Base-by-base conservation (phyloP, 2,113 vertebrate genomes). In the Engraulis encrasicolus region DNA sequence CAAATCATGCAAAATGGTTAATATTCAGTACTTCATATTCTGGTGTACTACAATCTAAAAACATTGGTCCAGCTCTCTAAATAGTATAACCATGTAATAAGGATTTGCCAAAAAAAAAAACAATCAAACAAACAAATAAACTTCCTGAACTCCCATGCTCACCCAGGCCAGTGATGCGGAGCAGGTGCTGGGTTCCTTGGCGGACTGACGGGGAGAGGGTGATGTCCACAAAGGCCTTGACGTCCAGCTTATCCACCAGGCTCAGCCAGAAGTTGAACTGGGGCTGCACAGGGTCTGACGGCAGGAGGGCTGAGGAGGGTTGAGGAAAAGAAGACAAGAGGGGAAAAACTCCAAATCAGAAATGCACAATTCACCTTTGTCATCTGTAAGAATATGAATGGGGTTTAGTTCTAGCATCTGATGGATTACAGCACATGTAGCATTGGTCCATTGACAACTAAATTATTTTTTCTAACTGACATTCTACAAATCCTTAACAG, bases 241-340 rank as follows among this genome's bases (percentile, higher is more conserved):
- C 97, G 15, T 94, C 96, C 15, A 97, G 92, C 85, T 96, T 96
- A 92, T 97, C 97, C 48, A 97, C 96, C 15, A 97, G 93, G 87
- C 96, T 97, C 85, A 97, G 87, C 97, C 97, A 97, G 34, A 96
- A 97, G 88, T 96, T 96, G 12, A 97, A 97, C 90, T 97, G 96
- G 0, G 95, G 95, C 94, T 97, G 96, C 20, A 98, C 92, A 0
- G 97, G 97, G 89, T 98, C 97, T 0, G 95, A 94, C 0, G 97
- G 96, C 27, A 97, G 78, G 0, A 90, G 50, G 80, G 97, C 97
- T 97, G 45, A 23, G 85, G 80, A 49, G 81, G 2, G 58, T 23
- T 6, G 27, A 48, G 52, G n/a, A 20, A 18, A 2, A 48, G 17
- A 38, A 7, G 84, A 85, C 61, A 85, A 50, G 80, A 77, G 80